Evolutionary conservation across 2,888 invertebrate genomes (phyloP), one percentile per base, ranked within the genome.

Genomic region (Scelioninae gen. 2): DNA sequence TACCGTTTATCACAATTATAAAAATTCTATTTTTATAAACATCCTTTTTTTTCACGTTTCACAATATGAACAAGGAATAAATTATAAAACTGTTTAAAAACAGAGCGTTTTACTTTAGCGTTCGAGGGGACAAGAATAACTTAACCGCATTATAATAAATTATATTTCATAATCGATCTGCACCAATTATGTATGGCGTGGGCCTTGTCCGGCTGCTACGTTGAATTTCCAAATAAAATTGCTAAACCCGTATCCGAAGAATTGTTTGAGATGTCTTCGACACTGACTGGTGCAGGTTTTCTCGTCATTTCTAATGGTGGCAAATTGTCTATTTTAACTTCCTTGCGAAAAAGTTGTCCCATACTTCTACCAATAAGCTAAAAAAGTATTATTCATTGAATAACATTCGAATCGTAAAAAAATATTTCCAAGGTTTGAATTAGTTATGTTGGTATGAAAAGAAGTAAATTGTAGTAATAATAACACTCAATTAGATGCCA

Each of bases 311-410:
- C 87, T 87, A 94, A 90, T 10, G 91, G 91, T 0, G 96, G 96
- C 83, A 97, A 87, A 87, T 95, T 93, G 75, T 93, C 90, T 78
- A 96, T 96, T 86, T 92, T 92, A 9, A 95, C 92, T 85, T 96
- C 94, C 81, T 95, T 94, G 78, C 93, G 93, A 87, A 96, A 96
- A 73, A 94, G 87, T 85, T 96, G 94, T 19, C 95, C 94, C 19
- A 96, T 90, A 87, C 93, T 96, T 79, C 93, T 90, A 0, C 95
- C 95, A 80, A 95, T 92, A 70, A 96, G 87, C 92, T 94, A 87
- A 6, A 88, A 88, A 78, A 77, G 76, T 79, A 74, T 48, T 7
- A 1, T 63, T 18, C 18, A 58, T 43, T 37, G 22, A 46, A 22
- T 25, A 16, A 13, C 31, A 58, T 45, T 33, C 6, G 9, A 31